Evolutionary conservation across 2,888 invertebrate genomes (phyloP).

Genomic region (Podabrus alpinus): DNA sequence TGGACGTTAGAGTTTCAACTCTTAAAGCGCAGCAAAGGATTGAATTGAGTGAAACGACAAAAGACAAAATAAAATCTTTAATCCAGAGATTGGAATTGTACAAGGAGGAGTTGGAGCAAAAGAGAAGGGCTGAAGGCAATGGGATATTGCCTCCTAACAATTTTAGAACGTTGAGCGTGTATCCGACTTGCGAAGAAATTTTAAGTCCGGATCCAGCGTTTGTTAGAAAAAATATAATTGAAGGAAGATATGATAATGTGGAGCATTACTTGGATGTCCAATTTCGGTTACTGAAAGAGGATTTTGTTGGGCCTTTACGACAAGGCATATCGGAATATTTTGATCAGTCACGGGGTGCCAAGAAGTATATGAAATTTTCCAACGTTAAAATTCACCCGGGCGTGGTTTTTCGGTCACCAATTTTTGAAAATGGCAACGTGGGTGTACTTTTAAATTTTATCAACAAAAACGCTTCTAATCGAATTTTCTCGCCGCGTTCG

Average conservation of each 20-base stretch:
- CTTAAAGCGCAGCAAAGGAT: conserved; percentile 32
- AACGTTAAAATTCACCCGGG: conserved; percentile 56
- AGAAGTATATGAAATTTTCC: conserved; percentile 18
- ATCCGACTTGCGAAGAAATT: conserved; percentile 57
- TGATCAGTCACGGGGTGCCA: neutral
- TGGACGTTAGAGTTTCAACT: conserved; percentile 34
- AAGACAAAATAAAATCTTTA: conserved; percentile 51
- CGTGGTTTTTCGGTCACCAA: conserved; percentile 56
- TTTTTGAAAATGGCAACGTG: conserved; percentile 54
- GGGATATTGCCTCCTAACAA: conserved; percentile 56
- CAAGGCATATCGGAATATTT: conserved; percentile 60
- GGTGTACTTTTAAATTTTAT: conserved; percentile 51
- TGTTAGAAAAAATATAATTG: conserved; percentile 63
- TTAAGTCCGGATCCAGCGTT: conserved; percentile 49
- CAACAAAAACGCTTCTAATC: conserved; percentile 40
- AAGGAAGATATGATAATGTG: conserved; percentile 66
- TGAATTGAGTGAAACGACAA: conserved; percentile 43
- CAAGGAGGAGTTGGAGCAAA: conserved; percentile 35
- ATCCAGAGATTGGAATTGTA: conserved; percentile 45
- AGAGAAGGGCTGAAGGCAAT: conserved; percentile 21
- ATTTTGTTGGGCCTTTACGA: conserved; percentile 75
- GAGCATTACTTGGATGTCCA: conserved; percentile 79
- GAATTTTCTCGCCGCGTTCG: conserved; percentile 51
- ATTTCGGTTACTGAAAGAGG: conserved; percentile 77
- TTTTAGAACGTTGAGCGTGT: conserved; percentile 61